phyloP scores from a whole-genome alignment of 2,888 invertebrate genomes.

The Agonum fuliginosum region DNA sequence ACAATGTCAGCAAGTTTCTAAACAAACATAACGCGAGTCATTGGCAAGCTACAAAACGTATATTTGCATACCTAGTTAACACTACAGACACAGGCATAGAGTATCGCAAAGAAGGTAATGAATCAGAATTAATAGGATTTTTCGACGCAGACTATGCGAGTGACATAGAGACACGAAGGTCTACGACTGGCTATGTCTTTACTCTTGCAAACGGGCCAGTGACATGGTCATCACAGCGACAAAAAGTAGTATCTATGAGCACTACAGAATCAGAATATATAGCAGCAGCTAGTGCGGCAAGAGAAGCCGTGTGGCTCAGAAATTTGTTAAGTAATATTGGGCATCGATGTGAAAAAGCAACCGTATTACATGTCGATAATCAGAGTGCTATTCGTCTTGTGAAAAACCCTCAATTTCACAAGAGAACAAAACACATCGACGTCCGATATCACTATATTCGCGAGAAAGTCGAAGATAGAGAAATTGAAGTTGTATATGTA shows the following conservation, averaged over 20 bases:
- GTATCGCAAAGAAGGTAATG: constrained; percentile 52
- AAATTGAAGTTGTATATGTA: no score
- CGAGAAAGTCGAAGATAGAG: no score
- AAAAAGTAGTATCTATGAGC: constrained; percentile 63
- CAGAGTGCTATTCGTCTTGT: no score
- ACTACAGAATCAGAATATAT: constrained; percentile 65
- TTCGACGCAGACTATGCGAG: constrained; percentile 48
- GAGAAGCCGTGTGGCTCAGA: no score
- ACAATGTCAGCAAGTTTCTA: constrained; percentile 37
- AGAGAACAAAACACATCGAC: no score
- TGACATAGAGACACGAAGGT: constrained; percentile 42
- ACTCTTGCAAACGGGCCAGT: constrained; percentile 62
- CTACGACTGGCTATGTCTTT: constrained; percentile 63
- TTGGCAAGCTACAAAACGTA: constrained; percentile 55
- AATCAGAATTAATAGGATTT: constrained; percentile 40
- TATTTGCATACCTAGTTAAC: constrained; percentile 63
- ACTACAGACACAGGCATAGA: constrained; percentile 59
- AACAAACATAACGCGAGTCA: constrained; percentile 16
- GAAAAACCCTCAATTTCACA: no score
- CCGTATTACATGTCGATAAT: no score
- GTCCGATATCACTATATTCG: no score
- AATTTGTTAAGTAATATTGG: no score
- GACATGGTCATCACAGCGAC: constrained; percentile 65
- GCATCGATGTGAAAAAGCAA: no score
- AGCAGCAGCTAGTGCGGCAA: constrained; percentile 62